Evolutionary conservation across 2,888 invertebrate species (phyloP).

Genomic region (Nymphalis c-album): DNA sequence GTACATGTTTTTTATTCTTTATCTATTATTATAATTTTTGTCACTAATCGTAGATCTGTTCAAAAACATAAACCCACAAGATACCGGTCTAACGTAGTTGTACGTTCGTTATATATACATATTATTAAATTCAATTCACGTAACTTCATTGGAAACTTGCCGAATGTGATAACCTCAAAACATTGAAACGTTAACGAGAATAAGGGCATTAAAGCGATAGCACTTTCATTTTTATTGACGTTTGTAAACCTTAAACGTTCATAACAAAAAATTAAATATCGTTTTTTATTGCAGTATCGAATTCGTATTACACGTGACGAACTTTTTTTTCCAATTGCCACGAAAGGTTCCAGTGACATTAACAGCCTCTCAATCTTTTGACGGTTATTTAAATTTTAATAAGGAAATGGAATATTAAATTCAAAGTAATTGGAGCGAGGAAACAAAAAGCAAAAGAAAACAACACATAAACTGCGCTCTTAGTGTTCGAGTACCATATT

Average conservation of each 20-base stretch:
- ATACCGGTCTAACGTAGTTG: no score
- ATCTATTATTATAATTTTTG: no score
- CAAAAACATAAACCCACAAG: no score
- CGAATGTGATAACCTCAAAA: not conserved
- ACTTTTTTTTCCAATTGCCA: not conserved
- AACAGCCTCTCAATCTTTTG: not conserved
- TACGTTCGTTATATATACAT: not conserved
- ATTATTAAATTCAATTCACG: slow-evolving; percentile 1
- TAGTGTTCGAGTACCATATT: slow-evolving; percentile 8
- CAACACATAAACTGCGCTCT: not conserved
- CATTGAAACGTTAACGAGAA: slow-evolving; percentile 5
- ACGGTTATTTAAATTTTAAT: not conserved
- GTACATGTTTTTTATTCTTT: no score
- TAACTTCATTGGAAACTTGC: not conserved
- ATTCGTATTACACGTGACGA: no score
- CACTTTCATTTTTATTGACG: not conserved
- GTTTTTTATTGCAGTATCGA: no score
- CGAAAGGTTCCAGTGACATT: no score
- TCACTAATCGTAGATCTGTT: no score
- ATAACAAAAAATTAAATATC: no score
- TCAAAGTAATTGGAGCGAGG: not conserved
- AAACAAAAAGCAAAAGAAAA: not conserved
- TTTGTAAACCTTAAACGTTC: not conserved
- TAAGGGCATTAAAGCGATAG: not conserved
- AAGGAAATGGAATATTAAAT: not conserved